Base-by-base conservation (phyloP, 2,888 invertebrate genomes). In the Cactoblastis cactorum region DNA sequence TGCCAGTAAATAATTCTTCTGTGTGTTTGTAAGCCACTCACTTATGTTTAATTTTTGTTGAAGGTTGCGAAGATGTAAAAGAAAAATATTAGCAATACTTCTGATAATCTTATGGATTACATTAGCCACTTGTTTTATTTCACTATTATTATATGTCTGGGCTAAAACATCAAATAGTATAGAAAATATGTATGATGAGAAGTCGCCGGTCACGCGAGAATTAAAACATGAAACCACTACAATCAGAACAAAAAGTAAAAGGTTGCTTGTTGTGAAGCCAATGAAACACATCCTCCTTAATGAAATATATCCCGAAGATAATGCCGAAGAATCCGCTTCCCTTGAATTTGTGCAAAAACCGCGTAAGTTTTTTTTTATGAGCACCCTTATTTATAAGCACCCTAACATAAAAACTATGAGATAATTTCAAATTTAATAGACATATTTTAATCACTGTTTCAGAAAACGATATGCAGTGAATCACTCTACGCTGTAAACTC, bases 21-120 rank as follows among this genome's bases (percentile, higher is more conserved):
- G n/a, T n/a, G n/a, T n/a, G n/a, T n/a, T n/a, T n/a, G n/a, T n/a
- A n/a, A n/a, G 1, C 3, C 28, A 28, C 8, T 8, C 8, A 28
- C 9, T 28, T 22, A 15, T 35, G n/a, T n/a, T n/a, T n/a, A n/a
- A 14, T 35, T 12, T 50, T 28, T 17, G 37, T 77, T 82, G 52
- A 72, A 84, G 85, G 54, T 45, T 77, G 52, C 74, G 67, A 55
- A 77, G 74, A 59, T 46, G 70, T 6, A 59, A 59, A 45, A 71
- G 73, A 49, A 71, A 68, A 61, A 41, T 55, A 43, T 74, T 58
- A 38, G 74, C 75, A 69, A 74, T 63, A 51, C 77, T 74, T 48
- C 77, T 73, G 60, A 55, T 74, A 54, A 54, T 65, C 19, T 53
- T 74, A 2, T 55, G 60, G 33, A 32, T 69, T 38, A 50, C 73